phyloP scores from a whole-genome alignment of 37 sponge, comb jelly and placozoan genomes.

The Chondrosia reniformis region DNA sequence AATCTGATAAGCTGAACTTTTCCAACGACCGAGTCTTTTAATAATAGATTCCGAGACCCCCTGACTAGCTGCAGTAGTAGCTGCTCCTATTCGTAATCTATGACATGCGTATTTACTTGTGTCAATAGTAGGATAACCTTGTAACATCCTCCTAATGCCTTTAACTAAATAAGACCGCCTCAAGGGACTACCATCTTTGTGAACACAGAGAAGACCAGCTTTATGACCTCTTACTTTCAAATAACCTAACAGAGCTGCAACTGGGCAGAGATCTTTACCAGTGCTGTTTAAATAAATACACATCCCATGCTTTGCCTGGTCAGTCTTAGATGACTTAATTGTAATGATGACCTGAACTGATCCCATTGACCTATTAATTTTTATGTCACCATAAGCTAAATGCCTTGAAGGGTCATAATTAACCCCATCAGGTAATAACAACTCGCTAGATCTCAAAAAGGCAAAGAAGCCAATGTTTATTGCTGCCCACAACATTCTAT shows the following conservation, averaged over 20 bases:
- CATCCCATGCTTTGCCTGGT: neutral
- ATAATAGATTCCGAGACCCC: constrained; percentile 3
- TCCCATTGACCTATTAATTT: neutral
- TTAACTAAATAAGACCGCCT: neutral
- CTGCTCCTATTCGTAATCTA: constrained; percentile 5
- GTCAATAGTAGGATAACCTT: neutral
- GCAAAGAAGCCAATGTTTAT: constrained; percentile 13
- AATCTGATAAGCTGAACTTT: neutral
- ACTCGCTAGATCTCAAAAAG: constrained; percentile 20
- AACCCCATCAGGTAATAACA: neutral
- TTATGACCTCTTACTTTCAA: neutral
- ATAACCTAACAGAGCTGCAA: neutral
- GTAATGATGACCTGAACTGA: neutral
- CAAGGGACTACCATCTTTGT: neutral
- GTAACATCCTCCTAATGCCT: neutral
- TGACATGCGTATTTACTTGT: neutral
- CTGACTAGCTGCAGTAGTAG: neutral
- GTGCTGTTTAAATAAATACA: neutral
- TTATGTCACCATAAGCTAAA: constrained; percentile 4
- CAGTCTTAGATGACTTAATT: neutral
- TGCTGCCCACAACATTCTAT: constrained; percentile 27
- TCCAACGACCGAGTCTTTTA: constrained; percentile 1
- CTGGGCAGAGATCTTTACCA: neutral
- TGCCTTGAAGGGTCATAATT: neutral
- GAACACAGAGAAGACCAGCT: neutral